Evolutionary conservation across 2,797 vertebrate genomes (phyloP), one percentile per base, ranked within the genome.

Genomic region (Chiloscyllium punctatum): DNA sequence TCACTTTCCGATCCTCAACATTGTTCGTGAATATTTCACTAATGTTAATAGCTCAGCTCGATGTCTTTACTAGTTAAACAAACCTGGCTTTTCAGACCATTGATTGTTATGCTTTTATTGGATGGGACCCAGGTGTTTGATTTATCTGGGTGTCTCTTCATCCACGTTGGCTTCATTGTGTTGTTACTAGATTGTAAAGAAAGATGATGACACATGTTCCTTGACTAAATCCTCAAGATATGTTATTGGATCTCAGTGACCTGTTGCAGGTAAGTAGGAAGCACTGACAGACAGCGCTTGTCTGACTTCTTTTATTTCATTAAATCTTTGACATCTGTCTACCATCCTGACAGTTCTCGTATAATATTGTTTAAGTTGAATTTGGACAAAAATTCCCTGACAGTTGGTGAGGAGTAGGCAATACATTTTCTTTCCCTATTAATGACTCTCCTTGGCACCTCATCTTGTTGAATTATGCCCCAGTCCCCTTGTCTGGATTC

Each of bases 191-290:
- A 37, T 95, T 96, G 96, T 95, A 48, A 48, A 48, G 42, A 48
- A 48, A 48, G 42, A 48, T 48, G 42, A 48, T 48, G 42, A 48
- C 42, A n/a, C 21, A 7, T 94, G 2, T 96, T 98, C 98, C 98
- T 98, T 98, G 96, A 98, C 97, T 96, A 71, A 18, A 74, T 95
- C 69, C 57, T 96, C 98, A 99, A 92, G 99, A 99, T 97, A 99
- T 99, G 99, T 98, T 99, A 95, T 98, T 99, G 95, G 99, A 99
- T 96, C 98, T 99, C 97, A 99, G 99, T 0, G 99, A 99, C 96
- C 97, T 99, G 96, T 97, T 99, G 96, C 99, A 99, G 98, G 99
- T 99, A 97, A 95, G 97, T 96, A 33, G 30, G 11, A 96, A 97
- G 62, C 21, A 42, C 18, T 11, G 90, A 42, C 21, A 68, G 62